phyloP scores from a whole-genome alignment of 2,797 vertebrate species.

The Pogoniulus pusillus region DNA sequence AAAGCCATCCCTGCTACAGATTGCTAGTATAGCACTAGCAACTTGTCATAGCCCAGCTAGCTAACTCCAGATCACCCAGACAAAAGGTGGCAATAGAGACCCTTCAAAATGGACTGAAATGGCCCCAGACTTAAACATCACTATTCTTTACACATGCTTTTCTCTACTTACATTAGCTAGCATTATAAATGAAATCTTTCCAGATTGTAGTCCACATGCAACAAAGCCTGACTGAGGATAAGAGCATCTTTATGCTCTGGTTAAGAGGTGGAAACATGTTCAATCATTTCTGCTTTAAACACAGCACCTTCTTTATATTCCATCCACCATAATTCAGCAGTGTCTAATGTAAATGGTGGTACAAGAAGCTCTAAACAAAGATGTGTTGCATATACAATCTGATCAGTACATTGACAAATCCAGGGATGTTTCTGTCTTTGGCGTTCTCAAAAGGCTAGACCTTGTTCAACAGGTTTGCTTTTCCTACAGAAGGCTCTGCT shows the following conservation, averaged over 20 bases:
- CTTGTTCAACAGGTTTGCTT: background rate
- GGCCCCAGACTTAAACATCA: background rate
- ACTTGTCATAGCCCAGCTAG: background rate
- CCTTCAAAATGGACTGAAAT: background rate
- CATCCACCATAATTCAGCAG: background rate
- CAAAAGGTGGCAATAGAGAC: background rate
- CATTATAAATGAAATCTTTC: background rate
- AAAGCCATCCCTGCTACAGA: background rate
- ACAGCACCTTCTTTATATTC: background rate
- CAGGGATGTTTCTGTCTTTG: background rate
- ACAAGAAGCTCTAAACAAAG: background rate
- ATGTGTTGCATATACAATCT: background rate
- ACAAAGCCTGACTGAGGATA: background rate
- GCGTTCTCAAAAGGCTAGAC: background rate
- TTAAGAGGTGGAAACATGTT: background rate
- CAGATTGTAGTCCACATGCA: background rate
- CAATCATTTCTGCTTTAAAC: background rate
- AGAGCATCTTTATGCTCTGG: background rate
- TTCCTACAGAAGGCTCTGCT: background rate
- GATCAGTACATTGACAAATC: background rate
- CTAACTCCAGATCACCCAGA: background rate
- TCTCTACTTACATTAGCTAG: background rate
- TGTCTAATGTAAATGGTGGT: background rate
- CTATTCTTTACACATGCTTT: background rate
- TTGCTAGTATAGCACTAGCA: fast-evolving